A percentile compares a stretch with the other conserved stretches of the same genome.
phyloP scores from a whole-genome alignment of 2,888 invertebrate genomes.

The Emmelina monodactyla region DNA sequence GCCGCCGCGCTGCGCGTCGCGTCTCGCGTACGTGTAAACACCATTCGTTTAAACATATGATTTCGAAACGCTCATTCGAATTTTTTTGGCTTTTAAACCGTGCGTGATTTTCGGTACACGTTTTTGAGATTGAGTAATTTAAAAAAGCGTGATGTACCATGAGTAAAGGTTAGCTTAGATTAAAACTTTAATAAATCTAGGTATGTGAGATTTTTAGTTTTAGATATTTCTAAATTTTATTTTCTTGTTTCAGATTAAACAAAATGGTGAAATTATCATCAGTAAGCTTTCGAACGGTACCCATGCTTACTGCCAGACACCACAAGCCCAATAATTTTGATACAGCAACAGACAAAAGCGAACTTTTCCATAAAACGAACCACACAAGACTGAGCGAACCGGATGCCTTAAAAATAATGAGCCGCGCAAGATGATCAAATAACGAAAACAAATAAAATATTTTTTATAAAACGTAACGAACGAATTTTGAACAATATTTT shows the following conservation, averaged over 20 bases:
- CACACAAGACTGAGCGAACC: constrained; percentile 43
- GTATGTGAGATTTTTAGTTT: constrained; percentile 10
- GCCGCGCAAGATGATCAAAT: constrained; percentile 41
- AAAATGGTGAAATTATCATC: constrained; percentile 42
- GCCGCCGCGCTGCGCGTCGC: constrained; percentile 42
- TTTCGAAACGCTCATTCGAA: constrained; percentile 23
- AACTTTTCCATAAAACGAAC: constrained; percentile 16
- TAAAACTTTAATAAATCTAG: constrained; percentile 30
- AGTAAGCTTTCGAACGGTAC: constrained; percentile 16
- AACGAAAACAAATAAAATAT: constrained; percentile 22
- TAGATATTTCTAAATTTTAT: constrained; percentile 10
- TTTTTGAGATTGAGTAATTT: too few species aligned
- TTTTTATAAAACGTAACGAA: constrained; percentile 28
- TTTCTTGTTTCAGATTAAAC: constrained; percentile 39
- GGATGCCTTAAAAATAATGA: constrained; percentile 45
- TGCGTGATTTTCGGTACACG: too few species aligned
- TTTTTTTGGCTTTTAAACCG: too few species aligned
- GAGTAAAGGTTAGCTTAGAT: too few species aligned
- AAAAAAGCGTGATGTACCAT: too few species aligned
- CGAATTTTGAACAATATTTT: constrained; percentile 31
- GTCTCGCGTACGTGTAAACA: constrained; percentile 33
- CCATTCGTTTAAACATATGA: constrained; percentile 21
- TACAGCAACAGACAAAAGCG: neutral
- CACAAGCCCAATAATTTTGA: too few species aligned
- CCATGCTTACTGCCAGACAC: too few species aligned